Percentiles rank a stretch among this genome's conserved stretches.
These are phyloP conservation scores for Drosophila burlai DNA, from an alignment of 1,140 invertebrate genomes.

Conservation along the genomic window DNA sequence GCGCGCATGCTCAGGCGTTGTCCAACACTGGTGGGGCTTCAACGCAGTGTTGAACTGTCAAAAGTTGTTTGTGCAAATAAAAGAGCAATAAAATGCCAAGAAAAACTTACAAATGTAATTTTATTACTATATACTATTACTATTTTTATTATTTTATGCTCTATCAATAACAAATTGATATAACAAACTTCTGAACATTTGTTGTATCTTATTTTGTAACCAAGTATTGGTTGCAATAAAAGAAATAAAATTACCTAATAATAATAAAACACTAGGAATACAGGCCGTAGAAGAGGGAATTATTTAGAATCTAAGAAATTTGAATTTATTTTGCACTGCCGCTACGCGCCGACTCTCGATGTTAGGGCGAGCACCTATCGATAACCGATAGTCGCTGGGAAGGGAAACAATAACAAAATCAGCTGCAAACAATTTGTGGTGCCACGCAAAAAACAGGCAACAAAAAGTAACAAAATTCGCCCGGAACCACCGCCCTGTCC, in stretches of 20 bases:
- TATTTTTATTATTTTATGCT: neutral
- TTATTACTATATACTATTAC: too few species aligned
- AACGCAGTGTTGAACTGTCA: neutral
- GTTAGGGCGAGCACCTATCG: constrained; percentile 3
- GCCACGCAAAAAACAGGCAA: constrained; percentile 76
- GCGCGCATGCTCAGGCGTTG: neutral
- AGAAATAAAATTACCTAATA: neutral
- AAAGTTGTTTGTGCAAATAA: neutral
- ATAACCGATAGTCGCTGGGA: constrained; percentile 24
- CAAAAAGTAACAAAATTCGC: constrained; percentile 27
- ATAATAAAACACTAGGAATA: neutral
- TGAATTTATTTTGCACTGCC: constrained; percentile 5
- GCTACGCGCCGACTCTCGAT: neutral
- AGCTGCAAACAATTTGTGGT: constrained; percentile 73
- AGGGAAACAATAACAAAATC: constrained; percentile 56
- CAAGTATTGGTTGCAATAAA: neutral
- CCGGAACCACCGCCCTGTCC: neutral
- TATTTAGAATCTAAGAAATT: neutral
- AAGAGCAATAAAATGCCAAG: neutral
- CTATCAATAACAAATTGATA: neutral
- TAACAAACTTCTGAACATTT: neutral
- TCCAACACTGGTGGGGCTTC: neutral
- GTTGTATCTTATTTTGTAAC: neutral
- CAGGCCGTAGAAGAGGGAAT: neutral
- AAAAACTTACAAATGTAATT: neutral